Evolutionary conservation across 1,140 invertebrate species (phyloP), one percentile per base, ranked within the genome.

Genomic region (Manduca sexta): DNA sequence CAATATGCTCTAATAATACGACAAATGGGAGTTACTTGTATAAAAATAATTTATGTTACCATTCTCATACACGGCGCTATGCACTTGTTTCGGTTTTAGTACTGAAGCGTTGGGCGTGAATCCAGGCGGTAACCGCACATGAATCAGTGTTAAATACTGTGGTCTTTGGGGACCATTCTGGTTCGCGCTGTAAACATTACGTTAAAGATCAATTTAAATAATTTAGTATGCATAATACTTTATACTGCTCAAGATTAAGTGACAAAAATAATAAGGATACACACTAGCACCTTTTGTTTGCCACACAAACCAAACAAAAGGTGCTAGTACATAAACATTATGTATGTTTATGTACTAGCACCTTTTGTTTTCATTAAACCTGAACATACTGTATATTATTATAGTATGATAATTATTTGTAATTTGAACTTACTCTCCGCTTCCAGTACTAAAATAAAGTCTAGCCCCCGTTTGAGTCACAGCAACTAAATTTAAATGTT

Each of bases 61-160:
- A 84, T 93, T 91, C 45, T 89, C 91, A 70, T 97, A 95, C 56
- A 93, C 90, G 10, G 94, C 93, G 79, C 92, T 92, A 78, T 97
- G 95, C 3, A 97, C 94, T 76, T 93, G 92, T 66, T 91, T 92
- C 3, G 97, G 96, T 71, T 94, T 92, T 56, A 93, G 90, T 14
- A 93, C 91, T 18, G 92, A 90, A 13, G 94, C 89, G 80, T 94
- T 94, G 2, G 96, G 94, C 29, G 95, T 94, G 84, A 95, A 97
- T 0, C 97, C 97, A 21, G 97, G 97, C 39, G 97, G 97, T 29
- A 98, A 86, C 18, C 97, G 89, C 1, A 98, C 94, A 86, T 99
- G 97, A 13, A 96, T 86, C 45, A 98, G 77, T 21, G 91, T 89
- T 1, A 97, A 84, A 51, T 92, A 91, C 49, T 89, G 89, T 0